Evolutionary conservation across 2,888 invertebrate genomes (phyloP), one percentile per base, ranked within the genome.

Genomic region (Spilosoma lubricipeda): DNA sequence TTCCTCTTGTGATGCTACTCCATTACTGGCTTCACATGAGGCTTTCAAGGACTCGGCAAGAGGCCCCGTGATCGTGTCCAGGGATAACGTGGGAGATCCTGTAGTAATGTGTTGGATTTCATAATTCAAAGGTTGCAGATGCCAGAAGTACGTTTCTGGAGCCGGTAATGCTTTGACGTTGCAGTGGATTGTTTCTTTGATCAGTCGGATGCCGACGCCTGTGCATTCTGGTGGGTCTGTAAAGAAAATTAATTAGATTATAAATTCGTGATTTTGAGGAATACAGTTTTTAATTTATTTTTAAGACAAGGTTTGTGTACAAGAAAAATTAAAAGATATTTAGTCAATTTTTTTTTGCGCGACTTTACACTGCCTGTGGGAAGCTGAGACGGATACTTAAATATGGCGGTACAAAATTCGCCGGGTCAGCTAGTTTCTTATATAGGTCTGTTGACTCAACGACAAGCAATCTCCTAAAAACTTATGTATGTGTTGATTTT

Each of bases 141-240:
- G 93, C 95, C 95, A 95, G 89, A 94, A 93, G 84, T 84, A 95
- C 0, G 94, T 94, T 81, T 94, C 95, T 0, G 95, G 93, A 2
- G 82, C 64, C 18, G 95, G 95, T 33, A 93, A 82, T 0, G 93
- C 92, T 39, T 88, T 89, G 9, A 94, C 92, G 79, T 93, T 90
- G 83, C 95, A 95, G 78, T 89, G 89, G 59, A 95, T 85, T 0
- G 91, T 90, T 80, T 95, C 95, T 77, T 93, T 93, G n/a, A 88
- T 82, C 36, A 95, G 82, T n/a, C 89, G 90, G 42, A 95, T 89
- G 36, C 95, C 94, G 20, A 88, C 84, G 4, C 90, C 90, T 23
- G 87, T 84, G 82, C 95, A 95, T 88, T 95, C 94, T 18, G 95
- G 95, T 70, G 95, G 93, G 81, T 93, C 95, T 95, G 88, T 8